phyloP scores from a whole-genome alignment of 2,797 vertebrate species.

The Florisuga fusca region DNA sequence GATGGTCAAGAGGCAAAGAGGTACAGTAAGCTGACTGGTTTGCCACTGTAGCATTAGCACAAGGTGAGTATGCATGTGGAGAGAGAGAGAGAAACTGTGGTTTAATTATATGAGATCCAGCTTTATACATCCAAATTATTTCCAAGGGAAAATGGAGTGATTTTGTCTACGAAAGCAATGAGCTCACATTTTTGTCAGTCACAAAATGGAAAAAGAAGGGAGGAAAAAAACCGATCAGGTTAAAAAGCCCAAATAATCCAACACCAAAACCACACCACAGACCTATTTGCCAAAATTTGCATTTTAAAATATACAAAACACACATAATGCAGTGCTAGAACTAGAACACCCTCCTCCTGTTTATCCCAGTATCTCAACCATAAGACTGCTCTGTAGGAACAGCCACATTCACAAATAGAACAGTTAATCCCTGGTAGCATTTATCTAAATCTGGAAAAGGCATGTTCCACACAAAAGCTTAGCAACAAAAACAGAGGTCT shows the following conservation, averaged over 20 bases:
- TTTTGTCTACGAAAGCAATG: background rate
- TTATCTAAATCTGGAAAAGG: constrained; percentile 20
- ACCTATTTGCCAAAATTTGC: background rate
- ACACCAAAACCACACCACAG: too few species aligned
- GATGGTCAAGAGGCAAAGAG: background rate
- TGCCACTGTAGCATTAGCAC: background rate
- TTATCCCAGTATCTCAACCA: background rate
- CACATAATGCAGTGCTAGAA: background rate
- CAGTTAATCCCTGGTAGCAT: constrained; percentile 35
- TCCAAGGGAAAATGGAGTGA: background rate
- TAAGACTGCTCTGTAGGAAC: background rate
- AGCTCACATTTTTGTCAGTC: background rate
- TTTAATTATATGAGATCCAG: background rate
- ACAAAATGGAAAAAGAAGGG: background rate
- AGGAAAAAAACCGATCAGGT: background rate
- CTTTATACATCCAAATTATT: background rate
- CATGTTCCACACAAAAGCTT: constrained; percentile 36
- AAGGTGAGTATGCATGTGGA: accelerated
- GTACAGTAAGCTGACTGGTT: background rate
- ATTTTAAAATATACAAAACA: background rate
- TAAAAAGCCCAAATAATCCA: background rate
- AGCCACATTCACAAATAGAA: constrained; percentile 25
- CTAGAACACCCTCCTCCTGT: background rate
- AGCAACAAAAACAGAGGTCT: constrained; percentile 39
- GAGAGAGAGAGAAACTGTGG: background rate